Conservation (phyloP, 2,113 vertebrate species). For the Oreocharis arfaki region DNA sequence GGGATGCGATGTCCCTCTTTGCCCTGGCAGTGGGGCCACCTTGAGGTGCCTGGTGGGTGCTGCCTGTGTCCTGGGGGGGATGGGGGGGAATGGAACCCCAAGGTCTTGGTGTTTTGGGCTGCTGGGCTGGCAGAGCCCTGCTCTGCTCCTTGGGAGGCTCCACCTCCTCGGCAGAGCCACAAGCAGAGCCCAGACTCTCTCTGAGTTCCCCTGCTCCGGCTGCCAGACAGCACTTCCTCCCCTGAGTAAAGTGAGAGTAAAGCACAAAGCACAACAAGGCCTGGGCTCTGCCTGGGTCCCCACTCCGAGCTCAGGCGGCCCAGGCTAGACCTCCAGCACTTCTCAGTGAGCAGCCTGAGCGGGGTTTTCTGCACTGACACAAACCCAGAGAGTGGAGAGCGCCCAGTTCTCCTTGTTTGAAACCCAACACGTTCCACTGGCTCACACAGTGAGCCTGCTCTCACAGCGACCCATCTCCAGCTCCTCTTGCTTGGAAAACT, state of each 20-base stretch:
- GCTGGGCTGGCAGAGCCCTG: not conserved
- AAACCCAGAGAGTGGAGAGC: not conserved
- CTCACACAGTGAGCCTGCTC: no score
- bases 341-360: not conserved
- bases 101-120: not conserved
- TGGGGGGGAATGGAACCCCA: not conserved
- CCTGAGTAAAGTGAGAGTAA: not conserved
- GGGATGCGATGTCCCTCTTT: rapidly evolving
- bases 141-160: not conserved
- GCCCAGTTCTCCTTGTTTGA: not conserved
- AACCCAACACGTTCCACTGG: no score
- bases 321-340: not conserved
- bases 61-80: rapidly evolving
- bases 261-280: not conserved
- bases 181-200: not conserved
- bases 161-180: not conserved
- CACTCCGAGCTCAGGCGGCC: not conserved
- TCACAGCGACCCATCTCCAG: rapidly evolving
- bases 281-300: not conserved
- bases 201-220: not conserved
- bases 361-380: not conserved
- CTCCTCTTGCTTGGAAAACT: not conserved
- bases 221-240: constrained; percentile 21
- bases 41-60: rapidly evolving
- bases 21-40: not conserved